These are phyloP conservation scores for Mungos mungo DNA, from an alignment of 2,113 vertebrate species.

Conservation along the genomic window DNA sequence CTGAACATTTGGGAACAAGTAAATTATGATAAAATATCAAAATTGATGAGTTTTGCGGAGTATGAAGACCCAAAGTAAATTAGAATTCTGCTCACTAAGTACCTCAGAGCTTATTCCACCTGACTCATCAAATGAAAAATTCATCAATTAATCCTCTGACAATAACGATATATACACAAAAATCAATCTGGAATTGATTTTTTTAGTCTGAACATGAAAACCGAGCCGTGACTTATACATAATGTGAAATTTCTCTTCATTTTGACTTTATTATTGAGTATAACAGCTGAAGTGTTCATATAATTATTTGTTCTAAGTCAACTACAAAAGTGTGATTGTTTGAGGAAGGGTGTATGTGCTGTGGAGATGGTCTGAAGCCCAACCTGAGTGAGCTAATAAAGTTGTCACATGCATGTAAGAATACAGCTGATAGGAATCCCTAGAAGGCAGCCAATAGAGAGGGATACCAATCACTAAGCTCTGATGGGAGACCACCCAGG, in stretches of 20 bases:
- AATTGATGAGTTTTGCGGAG: conserved; percentile 80
- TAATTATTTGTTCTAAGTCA: conserved; percentile 89
- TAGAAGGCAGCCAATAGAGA: conserved; percentile 88
- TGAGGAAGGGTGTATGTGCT: conserved; percentile 81
- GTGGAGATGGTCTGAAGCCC: conserved; percentile 78
- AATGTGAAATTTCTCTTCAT: conserved; percentile 89
- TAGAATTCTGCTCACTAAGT: conserved; percentile 89
- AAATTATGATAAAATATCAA: conserved; percentile 74
- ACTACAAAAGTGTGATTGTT: conserved; percentile 86
- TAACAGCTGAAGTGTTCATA: conserved; percentile 85
- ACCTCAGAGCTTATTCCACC: conserved; percentile 83
- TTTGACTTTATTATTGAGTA: conserved; percentile 87
- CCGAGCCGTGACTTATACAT: conserved; percentile 82
- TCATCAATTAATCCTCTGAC: conserved; percentile 93
- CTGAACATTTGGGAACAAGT: conserved; percentile 62
- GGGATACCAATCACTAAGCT: conserved; percentile 88
- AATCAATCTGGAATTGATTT: conserved; percentile 92
- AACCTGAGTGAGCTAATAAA: conserved; percentile 90
- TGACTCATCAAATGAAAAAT: conserved; percentile 94
- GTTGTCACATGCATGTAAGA: conserved; percentile 93
- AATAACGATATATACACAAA: conserved; percentile 91
- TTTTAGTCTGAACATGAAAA: conserved; percentile 86
- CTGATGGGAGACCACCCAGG: conserved; percentile 96
- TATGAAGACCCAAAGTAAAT: conserved; percentile 83
- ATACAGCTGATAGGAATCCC: conserved; percentile 90